These are phyloP conservation scores for Lates japonicus DNA, from an alignment of 2,797 vertebrate species.

Conservation along the genomic window DNA sequence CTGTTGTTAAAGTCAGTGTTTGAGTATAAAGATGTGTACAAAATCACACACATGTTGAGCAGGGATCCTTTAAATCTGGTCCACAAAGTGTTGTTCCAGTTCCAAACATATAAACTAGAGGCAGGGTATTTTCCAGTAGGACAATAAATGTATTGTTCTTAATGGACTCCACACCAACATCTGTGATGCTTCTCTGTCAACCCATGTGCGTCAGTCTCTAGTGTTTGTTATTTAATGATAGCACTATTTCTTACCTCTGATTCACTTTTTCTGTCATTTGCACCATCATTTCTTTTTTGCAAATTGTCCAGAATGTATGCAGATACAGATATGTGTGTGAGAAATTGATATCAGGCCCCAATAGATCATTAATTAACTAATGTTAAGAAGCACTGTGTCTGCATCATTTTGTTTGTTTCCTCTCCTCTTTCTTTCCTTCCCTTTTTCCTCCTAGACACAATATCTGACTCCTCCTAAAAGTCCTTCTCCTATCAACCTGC, in stretches of 20 bases:
- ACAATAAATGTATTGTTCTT: slow-evolving; percentile 10
- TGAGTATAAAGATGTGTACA: not conserved
- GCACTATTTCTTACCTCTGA: not conserved
- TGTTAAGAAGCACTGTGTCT: not conserved
- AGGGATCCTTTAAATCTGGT: not conserved
- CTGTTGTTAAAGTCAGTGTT: slow-evolving; percentile 9
- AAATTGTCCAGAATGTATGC: not conserved
- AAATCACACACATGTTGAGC: not conserved
- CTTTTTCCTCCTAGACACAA: slow-evolving; percentile 52
- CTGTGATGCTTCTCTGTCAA: not conserved
- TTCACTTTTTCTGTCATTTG: slow-evolving; percentile 1
- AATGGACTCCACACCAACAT: not conserved
- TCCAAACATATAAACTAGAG: not conserved
- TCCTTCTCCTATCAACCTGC: slow-evolving; percentile 84
- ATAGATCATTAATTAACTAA: not conserved
- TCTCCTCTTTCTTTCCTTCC: slow-evolving; percentile 1
- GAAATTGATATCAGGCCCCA: not conserved
- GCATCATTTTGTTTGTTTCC: not conserved
- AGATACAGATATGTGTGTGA: not conserved
- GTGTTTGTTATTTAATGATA: not conserved
- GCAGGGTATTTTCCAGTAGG: not conserved
- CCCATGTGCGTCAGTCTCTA: not conserved
- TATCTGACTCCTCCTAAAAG: slow-evolving; percentile 73
- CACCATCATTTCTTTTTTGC: not conserved
- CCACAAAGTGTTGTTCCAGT: not conserved